A percentile compares a stretch with the other conserved stretches of the same genome.
Evolutionary conservation across 92 coral and sea anemone species (phyloP).

Genomic region (Epizoanthus illoricatus): DNA sequence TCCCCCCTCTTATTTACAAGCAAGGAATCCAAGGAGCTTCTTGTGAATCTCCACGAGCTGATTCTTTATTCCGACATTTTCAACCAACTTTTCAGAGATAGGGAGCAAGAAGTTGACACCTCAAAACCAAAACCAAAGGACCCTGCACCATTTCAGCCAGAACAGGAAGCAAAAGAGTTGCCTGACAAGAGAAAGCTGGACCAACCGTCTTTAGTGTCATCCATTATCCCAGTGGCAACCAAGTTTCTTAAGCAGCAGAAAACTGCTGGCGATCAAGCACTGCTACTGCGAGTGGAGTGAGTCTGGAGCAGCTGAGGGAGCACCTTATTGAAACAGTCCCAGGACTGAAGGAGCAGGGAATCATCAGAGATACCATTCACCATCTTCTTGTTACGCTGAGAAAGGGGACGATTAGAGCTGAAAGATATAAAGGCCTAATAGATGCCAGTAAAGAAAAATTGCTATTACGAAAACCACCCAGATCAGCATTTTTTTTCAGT

Average conservation of each 20-base stretch:
- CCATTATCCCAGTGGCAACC: conserved; percentile 35
- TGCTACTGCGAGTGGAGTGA: conserved; percentile 47
- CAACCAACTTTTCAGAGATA: conserved; percentile 23
- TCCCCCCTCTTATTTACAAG: conserved; percentile 33
- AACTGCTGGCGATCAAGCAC: conserved; percentile 43
- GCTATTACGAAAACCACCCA: conserved; percentile 36
- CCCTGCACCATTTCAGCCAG: conserved; percentile 22
- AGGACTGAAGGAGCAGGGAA: conserved; percentile 39
- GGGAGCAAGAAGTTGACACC: conserved; percentile 16
- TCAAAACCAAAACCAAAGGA: conserved; percentile 16
- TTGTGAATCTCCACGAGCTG: conserved; percentile 37
- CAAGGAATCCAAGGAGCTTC: conserved; percentile 28
- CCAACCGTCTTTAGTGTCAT: conserved; percentile 30
- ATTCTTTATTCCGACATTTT: conserved; percentile 39
- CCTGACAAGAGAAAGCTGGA: conserved; percentile 27
- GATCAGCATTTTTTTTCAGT: conserved; percentile 45
- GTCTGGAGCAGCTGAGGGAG: conserved; percentile 35
- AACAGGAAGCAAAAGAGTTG: conserved; percentile 40
- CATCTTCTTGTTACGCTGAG: conserved; percentile 50
- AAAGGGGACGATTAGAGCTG: conserved; percentile 40
- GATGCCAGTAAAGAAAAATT: conserved; percentile 44
- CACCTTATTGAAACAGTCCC: conserved; percentile 45
- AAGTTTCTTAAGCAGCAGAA: conserved; percentile 55
- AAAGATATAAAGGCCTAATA: conserved; percentile 56
- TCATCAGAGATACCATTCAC: conserved; percentile 50